phyloP scores from a whole-genome alignment of 2,797 vertebrate species.

The Rhyacichthys aspro region DNA sequence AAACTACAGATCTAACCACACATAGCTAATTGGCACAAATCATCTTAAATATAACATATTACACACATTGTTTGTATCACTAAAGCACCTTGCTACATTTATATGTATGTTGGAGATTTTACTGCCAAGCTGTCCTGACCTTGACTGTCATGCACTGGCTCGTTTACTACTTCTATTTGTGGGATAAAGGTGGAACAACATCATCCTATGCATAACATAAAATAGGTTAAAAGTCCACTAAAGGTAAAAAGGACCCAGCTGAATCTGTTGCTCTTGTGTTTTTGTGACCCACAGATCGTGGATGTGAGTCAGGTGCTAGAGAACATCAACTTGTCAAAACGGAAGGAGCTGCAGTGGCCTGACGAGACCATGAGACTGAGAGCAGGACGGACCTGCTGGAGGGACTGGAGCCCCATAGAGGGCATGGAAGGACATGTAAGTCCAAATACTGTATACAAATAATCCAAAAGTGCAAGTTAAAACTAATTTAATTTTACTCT shows the following conservation, averaged over 20 bases:
- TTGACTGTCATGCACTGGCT: too few relatives aligned
- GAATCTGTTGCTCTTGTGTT: neutral
- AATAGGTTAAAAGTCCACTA: too few relatives aligned
- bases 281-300: slow-evolving; percentile 78
- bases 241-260: neutral
- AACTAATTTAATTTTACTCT: too few relatives aligned
- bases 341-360: slow-evolving; percentile 98
- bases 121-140: too few relatives aligned
- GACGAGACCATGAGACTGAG: slow-evolving; percentile 92
- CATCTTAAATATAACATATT: too few relatives aligned
- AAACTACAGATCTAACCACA: too few relatives aligned
- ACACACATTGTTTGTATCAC: too few relatives aligned
- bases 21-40: too few relatives aligned
- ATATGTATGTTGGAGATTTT: too few relatives aligned
- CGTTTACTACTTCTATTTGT: neutral
- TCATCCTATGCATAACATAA: too few relatives aligned
- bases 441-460: slow-evolving; percentile 43
- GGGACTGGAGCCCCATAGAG: slow-evolving; percentile 97
- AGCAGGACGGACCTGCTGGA: slow-evolving; percentile 96
- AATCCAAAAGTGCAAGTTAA: neutral
- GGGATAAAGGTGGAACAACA: too few relatives aligned
- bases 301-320: slow-evolving; percentile 94
- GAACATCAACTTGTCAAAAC: slow-evolving; percentile 94
- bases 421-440: slow-evolving; percentile 99
- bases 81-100: too few relatives aligned